Conservation (phyloP, 2,888 invertebrate species). For the Conchocele bisecta region DNA sequence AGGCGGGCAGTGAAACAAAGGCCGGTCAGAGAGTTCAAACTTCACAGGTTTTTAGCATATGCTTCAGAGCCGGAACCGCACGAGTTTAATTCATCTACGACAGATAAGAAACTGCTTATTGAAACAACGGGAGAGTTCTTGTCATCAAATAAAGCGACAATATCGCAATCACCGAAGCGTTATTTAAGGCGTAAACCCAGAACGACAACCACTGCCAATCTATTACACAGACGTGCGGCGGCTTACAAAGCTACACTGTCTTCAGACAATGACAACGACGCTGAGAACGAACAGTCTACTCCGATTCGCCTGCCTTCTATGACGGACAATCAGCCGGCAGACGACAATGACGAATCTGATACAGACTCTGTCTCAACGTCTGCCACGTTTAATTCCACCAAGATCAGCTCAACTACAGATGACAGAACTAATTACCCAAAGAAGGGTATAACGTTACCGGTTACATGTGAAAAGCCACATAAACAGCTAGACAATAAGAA, state of each 20-base stretch:
- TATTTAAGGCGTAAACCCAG: slow-evolving; percentile 20
- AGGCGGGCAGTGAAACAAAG: slow-evolving; percentile 35
- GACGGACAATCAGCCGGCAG: slow-evolving; percentile 19
- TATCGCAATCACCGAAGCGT: too few species aligned
- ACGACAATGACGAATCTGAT: slow-evolving; percentile 28
- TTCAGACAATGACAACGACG: neutral
- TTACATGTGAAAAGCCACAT: slow-evolving; percentile 16
- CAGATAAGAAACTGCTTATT: too few species aligned
- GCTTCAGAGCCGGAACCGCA: too few species aligned
- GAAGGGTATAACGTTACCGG: slow-evolving; percentile 42
- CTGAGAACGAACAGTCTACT: slow-evolving; percentile 11
- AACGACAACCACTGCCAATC: slow-evolving; percentile 42
- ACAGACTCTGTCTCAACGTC: slow-evolving; percentile 52
- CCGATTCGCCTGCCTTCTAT: slow-evolving; percentile 45
- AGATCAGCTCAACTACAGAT: slow-evolving; percentile 26
- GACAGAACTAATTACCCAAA: slow-evolving; percentile 35
- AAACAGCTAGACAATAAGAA: neutral
- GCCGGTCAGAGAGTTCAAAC: slow-evolving; percentile 62
- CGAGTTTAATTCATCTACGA: too few species aligned
- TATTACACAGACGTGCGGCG: slow-evolving; percentile 43
- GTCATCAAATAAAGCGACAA: too few species aligned
- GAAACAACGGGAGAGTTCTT: too few species aligned
- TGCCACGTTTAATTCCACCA: slow-evolving; percentile 52
- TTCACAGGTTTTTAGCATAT: slow-evolving; percentile 69
- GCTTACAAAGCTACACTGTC: slow-evolving; percentile 14